phyloP scores from a whole-genome alignment of 2,113 vertebrate species.

The Anthoscopus minutus region DNA sequence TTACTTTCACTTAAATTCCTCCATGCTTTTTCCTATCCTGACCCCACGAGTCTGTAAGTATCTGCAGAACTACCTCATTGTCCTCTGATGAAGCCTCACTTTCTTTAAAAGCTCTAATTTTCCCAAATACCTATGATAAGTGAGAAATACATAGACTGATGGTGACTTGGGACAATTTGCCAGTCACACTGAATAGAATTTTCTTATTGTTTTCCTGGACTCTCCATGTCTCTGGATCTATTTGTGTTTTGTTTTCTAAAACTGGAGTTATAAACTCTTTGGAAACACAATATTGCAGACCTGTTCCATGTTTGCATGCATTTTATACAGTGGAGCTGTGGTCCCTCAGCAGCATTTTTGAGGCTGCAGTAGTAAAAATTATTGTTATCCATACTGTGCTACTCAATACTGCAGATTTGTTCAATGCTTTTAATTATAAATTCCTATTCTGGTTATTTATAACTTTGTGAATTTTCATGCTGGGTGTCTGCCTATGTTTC shows the following conservation, averaged over 20 bases:
- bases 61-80: background rate
- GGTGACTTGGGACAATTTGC: background rate
- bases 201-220: background rate
- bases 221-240: background rate
- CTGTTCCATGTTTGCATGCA: background rate
- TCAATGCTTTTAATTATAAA: conserved; percentile 24
- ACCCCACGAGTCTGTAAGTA: background rate
- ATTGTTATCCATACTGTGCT: background rate
- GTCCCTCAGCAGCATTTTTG: background rate
- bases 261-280: background rate
- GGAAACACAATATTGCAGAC: background rate
- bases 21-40: background rate
- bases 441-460: background rate
- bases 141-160: background rate
- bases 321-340: background rate
- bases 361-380: background rate
- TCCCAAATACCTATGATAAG: background rate
- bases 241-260: background rate
- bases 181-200: background rate
- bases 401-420: background rate
- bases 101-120: background rate
- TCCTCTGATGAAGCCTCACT: background rate
- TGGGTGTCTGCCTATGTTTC: conserved; percentile 41
- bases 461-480: conserved; percentile 22
- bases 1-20: background rate